Evolutionary conservation across 2,888 invertebrate genomes (phyloP).

Genomic region (Archaeoteleia sp.): DNA sequence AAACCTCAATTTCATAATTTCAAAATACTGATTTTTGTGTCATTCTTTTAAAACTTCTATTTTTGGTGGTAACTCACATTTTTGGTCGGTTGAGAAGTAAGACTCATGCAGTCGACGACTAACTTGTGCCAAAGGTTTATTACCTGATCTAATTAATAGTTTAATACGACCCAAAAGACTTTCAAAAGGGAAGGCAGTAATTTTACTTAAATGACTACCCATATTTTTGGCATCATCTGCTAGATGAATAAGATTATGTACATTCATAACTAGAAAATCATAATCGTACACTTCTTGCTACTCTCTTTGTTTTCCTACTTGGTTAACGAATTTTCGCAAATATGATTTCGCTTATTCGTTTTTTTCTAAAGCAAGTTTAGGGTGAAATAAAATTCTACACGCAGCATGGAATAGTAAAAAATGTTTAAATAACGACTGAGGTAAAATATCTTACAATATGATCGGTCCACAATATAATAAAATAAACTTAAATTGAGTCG

Average conservation of each 20-base stretch:
- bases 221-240: conserved; percentile 47
- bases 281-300: conserved; percentile 56
- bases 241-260: conserved; percentile 58
- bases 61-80: not conserved
- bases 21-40: not conserved
- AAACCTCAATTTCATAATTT: conserved; percentile 8
- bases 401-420: conserved; percentile 55
- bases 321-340: conserved; percentile 57
- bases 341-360: conserved; percentile 48
- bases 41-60: conserved; percentile 2
- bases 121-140: conserved; percentile 44
- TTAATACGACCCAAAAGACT: conserved; percentile 46
- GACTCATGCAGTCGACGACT: conserved; percentile 38
- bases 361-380: conserved; percentile 7
- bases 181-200: conserved; percentile 47
- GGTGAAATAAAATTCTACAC: conserved; percentile 45
- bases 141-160: conserved; percentile 33
- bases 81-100: not conserved
- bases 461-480: conserved; percentile 3
- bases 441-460: conserved; percentile 6
- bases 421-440: conserved; percentile 24
- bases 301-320: conserved; percentile 27
- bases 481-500: conserved; percentile 1
- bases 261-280: conserved; percentile 55
- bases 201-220: conserved; percentile 16